These are phyloP conservation scores for Prorops nasuta DNA, from an alignment of 1,140 invertebrate species.

Conservation along the genomic window DNA sequence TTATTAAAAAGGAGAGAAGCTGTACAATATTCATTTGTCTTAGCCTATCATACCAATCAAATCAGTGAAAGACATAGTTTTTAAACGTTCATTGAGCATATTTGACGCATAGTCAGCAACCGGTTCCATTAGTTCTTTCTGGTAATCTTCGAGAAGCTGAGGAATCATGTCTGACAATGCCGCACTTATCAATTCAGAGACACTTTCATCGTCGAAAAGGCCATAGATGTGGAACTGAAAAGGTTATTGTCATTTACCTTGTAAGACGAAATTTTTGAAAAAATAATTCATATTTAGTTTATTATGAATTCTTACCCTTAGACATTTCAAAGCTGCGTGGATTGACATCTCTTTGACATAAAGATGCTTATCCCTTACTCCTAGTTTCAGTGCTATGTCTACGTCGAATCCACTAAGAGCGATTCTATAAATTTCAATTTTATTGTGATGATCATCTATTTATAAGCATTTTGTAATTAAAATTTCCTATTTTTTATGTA, in stretches of 20 bases:
- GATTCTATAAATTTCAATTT: neutral
- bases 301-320: no score
- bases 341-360: neutral
- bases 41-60: neutral
- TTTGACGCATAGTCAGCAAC: neutral
- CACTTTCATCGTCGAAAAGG: constrained; percentile 17
- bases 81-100: neutral
- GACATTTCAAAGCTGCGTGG: no score
- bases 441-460: no score
- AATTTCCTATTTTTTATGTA: no score
- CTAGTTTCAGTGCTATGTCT: neutral
- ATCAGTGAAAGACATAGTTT: neutral
- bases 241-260: neutral
- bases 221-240: constrained; percentile 22
- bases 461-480: no score
- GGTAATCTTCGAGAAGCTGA: constrained; percentile 17
- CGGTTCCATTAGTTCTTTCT: neutral
- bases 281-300: no score
- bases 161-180: constrained; percentile 21
- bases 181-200: constrained; percentile 14
- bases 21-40: no score
- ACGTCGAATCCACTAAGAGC: neutral
- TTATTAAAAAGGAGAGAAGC: no score
- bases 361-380: neutral
- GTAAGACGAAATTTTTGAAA: no score